A percentile compares a stretch with the other conserved stretches of the same genome.
phyloP scores from a whole-genome alignment of 2,888 invertebrate species.

The Acanthosepion pharaonis region DNA sequence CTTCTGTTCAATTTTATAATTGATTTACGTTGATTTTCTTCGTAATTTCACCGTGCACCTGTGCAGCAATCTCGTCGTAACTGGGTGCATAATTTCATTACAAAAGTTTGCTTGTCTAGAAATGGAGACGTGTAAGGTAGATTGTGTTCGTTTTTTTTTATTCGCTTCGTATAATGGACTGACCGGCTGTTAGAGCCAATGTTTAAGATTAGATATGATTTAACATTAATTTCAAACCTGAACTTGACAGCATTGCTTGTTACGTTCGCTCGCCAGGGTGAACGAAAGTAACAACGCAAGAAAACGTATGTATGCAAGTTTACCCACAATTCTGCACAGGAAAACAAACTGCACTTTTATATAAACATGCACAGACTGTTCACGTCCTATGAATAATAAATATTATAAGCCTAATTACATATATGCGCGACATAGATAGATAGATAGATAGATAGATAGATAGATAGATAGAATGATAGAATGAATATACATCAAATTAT shows the following conservation, averaged over 20 bases:
- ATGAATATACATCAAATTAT: no score
- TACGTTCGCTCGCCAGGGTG: not conserved
- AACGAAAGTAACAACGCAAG: no score
- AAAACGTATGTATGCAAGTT: no score
- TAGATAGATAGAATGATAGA: not conserved
- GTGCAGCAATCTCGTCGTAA: not conserved
- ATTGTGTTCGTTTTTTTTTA: not conserved
- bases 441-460: not conserved
- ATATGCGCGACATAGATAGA: no score
- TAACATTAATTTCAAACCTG: not conserved
- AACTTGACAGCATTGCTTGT: not conserved
- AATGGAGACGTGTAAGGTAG: no score
- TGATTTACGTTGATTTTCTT: not conserved
- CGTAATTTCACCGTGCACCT: not conserved
- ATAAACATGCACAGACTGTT: no score
- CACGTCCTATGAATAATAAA: no score
- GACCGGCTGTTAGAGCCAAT: not conserved
- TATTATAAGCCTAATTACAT: no score
- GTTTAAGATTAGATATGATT: not conserved
- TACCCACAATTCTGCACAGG: no score
- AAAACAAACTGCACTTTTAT: no score
- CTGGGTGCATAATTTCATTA: not conserved
- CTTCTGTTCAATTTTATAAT: slow-evolving; percentile 8
- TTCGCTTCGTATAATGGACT: not conserved
- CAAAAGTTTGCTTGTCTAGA: not conserved